Base-by-base conservation (phyloP, 2,113 vertebrate genomes). In the Apodemus speciosus region DNA sequence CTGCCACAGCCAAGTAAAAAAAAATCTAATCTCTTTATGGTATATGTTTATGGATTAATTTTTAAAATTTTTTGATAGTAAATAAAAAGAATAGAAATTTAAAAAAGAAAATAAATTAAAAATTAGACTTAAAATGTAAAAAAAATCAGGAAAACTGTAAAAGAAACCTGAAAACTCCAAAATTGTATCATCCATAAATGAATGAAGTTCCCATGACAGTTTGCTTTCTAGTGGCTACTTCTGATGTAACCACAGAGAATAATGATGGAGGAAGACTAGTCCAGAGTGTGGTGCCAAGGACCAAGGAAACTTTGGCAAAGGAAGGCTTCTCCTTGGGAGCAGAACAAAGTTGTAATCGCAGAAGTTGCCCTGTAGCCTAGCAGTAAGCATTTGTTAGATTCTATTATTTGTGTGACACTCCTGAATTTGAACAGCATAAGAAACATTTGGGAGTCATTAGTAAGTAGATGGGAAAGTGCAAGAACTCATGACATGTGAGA, bases 371-470 rank as follows among this genome's bases (percentile, higher is more conserved):
- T 27, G 79, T 13, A 3, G 38, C 2, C 4, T 85, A 64, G 53
- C 10, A 66, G 73, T 80, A 56, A 93, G 13, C 16, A 86, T 40
- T 51, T n/a, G 1, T 46, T 90, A 30, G 20, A 56, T 43, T 86
- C 69, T 64, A 20, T 77, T 15, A 95, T 69, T 93, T 95, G 75
- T 60, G 68, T 49, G 46, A 58, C 18, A 32, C 32, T 72, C 46
- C 51, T 66, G 35, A 87, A 40, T 20, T 72, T 56, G 18, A 38
- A 71, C 53, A 68, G n/a, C 23, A 16, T 40, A 14, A 84, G 75
- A 71, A 88, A 6, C 49, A 95, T 72, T 89, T 83, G 76, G 53
- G 15, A 93, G 91, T 88, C 60, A 56, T 25, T 89, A 77, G 85
- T 93, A 89, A 83, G 81, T 90, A 89, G 10, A 20, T 27, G 43